Evolutionary conservation across 92 coral and sea anemone genomes (phyloP).

Genomic region (Porites lobata): DNA sequence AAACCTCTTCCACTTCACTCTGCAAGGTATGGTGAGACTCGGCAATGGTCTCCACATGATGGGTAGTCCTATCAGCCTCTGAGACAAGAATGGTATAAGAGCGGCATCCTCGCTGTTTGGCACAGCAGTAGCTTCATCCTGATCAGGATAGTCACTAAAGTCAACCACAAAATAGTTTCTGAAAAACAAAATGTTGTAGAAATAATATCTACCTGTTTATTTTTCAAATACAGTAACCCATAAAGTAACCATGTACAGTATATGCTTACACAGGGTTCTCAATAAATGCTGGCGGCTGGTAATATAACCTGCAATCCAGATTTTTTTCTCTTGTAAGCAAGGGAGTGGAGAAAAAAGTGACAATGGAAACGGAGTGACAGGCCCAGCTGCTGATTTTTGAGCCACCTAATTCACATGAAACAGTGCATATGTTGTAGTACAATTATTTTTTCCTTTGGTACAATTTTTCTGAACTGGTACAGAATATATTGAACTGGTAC

Average conservation of each 20-base stretch:
- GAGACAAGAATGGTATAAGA: not conserved
- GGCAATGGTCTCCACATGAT: not conserved
- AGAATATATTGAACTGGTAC: slow-evolving; percentile 5
- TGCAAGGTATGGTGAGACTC: not conserved
- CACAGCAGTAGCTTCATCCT: not conserved
- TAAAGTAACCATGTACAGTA: not conserved
- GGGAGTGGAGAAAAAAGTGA: too few species aligned
- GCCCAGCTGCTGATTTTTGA: not conserved
- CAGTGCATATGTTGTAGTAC: not conserved
- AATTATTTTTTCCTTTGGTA: too few species aligned
- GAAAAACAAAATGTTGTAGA: not conserved
- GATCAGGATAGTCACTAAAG: not conserved
- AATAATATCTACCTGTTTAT: not conserved
- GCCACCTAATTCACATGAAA: not conserved
- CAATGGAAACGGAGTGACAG: too few species aligned
- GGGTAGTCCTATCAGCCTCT: not conserved
- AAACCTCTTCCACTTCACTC: not conserved
- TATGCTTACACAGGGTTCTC: too few species aligned
- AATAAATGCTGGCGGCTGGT: not conserved
- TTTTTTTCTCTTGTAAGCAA: too few species aligned
- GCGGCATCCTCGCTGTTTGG: not conserved
- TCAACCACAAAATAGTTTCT: not conserved
- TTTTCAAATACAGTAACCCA: not conserved
- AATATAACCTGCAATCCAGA: too few species aligned
- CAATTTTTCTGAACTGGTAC: too few species aligned